phyloP scores from a whole-genome alignment of 2,797 vertebrate genomes.

The Carduelis carduelis region DNA sequence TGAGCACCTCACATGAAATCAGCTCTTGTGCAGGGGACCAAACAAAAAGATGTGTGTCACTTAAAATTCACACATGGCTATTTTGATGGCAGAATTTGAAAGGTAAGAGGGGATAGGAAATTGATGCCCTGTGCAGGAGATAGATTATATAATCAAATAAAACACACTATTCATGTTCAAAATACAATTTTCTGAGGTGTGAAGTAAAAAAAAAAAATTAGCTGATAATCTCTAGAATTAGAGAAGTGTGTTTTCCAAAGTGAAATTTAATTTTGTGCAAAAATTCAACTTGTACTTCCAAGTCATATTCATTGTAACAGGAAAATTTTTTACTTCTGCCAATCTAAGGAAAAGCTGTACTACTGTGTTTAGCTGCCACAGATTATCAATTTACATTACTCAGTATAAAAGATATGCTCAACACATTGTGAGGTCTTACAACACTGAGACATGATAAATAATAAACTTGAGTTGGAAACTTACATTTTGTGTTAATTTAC shows the following conservation, averaged over 20 bases:
- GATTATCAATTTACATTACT: background rate
- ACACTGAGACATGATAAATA: background rate
- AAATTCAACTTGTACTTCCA: background rate
- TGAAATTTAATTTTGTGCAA: background rate
- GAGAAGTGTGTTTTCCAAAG: background rate
- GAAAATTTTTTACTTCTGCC: background rate
- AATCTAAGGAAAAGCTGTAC: background rate
- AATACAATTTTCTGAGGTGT: background rate
- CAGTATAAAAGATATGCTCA: background rate
- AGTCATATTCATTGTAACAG: background rate
- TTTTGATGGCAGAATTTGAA: background rate
- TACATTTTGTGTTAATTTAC: background rate
- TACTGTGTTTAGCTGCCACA: background rate
- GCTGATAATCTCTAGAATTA: background rate
- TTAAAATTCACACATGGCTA: background rate
- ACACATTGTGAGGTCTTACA: background rate
- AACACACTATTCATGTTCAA: background rate
- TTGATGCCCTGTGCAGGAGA: background rate
- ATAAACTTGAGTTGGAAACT: background rate
- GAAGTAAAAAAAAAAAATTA: background rate
- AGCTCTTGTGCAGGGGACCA: background rate
- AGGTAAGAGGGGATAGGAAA: background rate
- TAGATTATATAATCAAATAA: background rate
- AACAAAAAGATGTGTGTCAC: background rate
- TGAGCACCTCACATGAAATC: background rate